A percentile compares a stretch with the other conserved stretches of the same genome.
These are phyloP conservation scores for Brachionichthys hirsutus DNA, from an alignment of 2,113 vertebrate genomes.

Conservation along the genomic window DNA sequence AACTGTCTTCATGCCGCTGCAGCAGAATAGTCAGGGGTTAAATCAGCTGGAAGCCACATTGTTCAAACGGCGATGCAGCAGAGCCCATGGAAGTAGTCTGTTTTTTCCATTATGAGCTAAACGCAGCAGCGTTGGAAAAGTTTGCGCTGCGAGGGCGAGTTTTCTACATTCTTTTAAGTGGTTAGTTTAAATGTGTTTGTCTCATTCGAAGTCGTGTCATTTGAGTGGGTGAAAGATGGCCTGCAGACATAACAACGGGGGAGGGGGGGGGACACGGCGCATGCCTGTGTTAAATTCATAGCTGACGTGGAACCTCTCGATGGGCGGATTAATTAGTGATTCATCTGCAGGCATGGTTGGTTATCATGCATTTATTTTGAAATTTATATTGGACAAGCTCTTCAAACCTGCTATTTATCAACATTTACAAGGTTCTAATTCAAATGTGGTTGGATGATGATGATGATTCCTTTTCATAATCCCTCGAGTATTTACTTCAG, in stretches of 20 bases:
- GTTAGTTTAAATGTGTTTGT: too few relatives aligned
- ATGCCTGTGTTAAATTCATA: neutral
- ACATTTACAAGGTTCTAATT: too few relatives aligned
- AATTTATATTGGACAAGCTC: too few relatives aligned
- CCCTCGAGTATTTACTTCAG: constrained; percentile 30
- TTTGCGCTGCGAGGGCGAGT: too few relatives aligned
- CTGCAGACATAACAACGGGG: neutral
- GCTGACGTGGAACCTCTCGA: neutral
- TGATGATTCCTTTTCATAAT: constrained; percentile 2
- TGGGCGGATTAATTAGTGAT: neutral
- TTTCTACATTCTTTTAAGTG: too few relatives aligned
- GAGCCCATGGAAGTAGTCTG: neutral
- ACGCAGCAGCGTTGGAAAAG: neutral
- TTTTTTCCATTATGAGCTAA: neutral
- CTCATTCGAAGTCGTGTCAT: neutral
- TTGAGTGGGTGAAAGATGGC: neutral
- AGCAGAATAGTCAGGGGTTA: too few relatives aligned
- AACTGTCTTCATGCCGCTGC: too few relatives aligned
- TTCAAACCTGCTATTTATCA: too few relatives aligned
- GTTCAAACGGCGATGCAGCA: neutral
- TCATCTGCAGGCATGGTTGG: too few relatives aligned
- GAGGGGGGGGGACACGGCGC: neutral
- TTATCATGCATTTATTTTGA: too few relatives aligned
- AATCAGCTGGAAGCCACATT: neutral
- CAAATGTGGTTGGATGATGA: too few relatives aligned